A percentile compares a stretch with the other conserved stretches of the same genome.
Conservation (phyloP, 37 sponge, comb jelly and placozoan species). For the Cliona cf. orientalis region DNA sequence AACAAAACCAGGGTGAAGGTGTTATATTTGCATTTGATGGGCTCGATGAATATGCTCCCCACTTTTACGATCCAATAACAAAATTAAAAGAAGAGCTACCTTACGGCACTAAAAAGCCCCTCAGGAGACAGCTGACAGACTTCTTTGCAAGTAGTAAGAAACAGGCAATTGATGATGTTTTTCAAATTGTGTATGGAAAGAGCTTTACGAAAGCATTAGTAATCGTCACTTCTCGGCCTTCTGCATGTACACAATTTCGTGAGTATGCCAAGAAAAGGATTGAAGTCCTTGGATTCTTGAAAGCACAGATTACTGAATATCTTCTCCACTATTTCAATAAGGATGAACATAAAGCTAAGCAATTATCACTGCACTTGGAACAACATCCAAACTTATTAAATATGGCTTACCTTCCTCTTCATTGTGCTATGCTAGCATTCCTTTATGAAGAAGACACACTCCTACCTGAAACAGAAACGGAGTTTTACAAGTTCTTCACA, state of each 20-base stretch:
- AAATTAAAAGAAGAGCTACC: no score
- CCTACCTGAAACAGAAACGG: conserved; percentile 25
- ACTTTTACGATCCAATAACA: no score
- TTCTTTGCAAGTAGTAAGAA: no score
- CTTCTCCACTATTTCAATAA: background rate
- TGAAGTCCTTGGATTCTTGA: conserved; percentile 34
- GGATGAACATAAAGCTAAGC: background rate
- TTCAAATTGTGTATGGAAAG: no score
- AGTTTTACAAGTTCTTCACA: conserved; percentile 16
- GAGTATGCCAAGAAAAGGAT: background rate
- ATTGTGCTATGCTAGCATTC: conserved; percentile 22
- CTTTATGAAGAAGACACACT: background rate
- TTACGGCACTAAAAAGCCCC: background rate
- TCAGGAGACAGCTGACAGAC: no score
- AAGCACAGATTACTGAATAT: conserved; percentile 12
- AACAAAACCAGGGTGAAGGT: background rate
- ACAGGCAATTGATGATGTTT: no score
- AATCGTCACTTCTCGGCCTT: conserved; percentile 24
- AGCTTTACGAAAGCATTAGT: conserved; percentile 5
- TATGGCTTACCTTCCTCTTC: conserved; percentile 41
- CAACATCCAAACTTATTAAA: conserved; percentile 10
- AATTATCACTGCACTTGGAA: conserved; percentile 3
- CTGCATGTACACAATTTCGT: background rate
- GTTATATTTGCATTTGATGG: conserved; percentile 33
- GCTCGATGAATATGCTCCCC: conserved; percentile 15